Evolutionary conservation across 2,797 vertebrate genomes (phyloP), one percentile per base, ranked within the genome.

Genomic region (Discoglossus pictus): DNA sequence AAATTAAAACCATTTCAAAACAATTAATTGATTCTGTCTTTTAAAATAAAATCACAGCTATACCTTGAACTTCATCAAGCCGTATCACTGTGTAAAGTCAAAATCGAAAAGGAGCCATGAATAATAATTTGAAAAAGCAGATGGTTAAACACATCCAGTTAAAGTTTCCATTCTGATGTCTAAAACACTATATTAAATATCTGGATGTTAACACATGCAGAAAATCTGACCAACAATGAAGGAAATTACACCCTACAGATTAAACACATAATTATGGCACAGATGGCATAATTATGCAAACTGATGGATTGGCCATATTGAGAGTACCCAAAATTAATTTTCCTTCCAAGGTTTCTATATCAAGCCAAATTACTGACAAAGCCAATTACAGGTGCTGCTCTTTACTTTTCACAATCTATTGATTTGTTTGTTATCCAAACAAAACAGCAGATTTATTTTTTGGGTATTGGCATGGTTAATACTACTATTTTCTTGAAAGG

Each of bases 111-210:
- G 23, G 27, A 50, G 24, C 3, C 23, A 25, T 36, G 31, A 54
- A 54, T 54, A 54, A 12, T 54, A n/a, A 54, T 54, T 18, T 54
- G 8, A 54, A 54, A 54, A 54, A 36, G 31, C 51, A 54, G 51
- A 21, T 54, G 51, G 51, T 21, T 54, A 54, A 54, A 36, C 15
- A 21, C 51, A 54, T 36, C 34, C 16, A 36, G 31, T 54, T 55
- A 39, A 12, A 55, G 17, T 39, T 55, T 55, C 53, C 34, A 39
- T n/a, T n/a, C n/a, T n/a, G 12, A 36, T 38, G 51, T 8, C 6
- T 36, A 36, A 54, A 54, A 21, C 34, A 36, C 9, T 18, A 54
- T 54, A 54, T 54, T 54, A 36, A 12, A 36, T 54, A 54, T 54
- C 51, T 38, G 27, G 34, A 20, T 38, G 34, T 54, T 54, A 54